These are phyloP conservation scores for Dynastes tityus DNA, from an alignment of 2,888 invertebrate species.

Conservation along the genomic window DNA sequence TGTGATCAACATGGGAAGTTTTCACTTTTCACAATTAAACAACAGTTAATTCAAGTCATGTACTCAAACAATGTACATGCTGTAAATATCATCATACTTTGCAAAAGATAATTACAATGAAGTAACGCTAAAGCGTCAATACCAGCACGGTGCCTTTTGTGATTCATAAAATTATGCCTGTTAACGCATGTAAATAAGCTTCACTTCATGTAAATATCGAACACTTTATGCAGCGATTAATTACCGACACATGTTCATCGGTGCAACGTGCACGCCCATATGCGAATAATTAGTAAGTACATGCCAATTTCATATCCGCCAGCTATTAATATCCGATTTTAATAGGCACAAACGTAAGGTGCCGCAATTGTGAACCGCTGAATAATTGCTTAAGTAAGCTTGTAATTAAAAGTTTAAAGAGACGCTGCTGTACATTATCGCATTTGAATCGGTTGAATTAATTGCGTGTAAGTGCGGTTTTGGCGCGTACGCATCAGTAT, in stretches of 20 bases:
- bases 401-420: not conserved
- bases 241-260: not conserved
- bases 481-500: not conserved
- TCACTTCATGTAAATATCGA: not conserved
- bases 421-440: not conserved
- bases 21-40: too few relatives aligned
- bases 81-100: too few relatives aligned
- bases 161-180: not conserved
- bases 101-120: too few relatives aligned
- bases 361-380: not conserved
- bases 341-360: slow-evolving; percentile 1
- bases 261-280: not conserved
- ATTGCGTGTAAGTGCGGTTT: not conserved
- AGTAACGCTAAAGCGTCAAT: too few relatives aligned
- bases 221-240: not conserved
- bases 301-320: not conserved
- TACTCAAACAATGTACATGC: too few relatives aligned
- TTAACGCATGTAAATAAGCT: not conserved
- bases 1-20: too few relatives aligned
- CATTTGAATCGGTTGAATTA: slow-evolving; percentile 2
- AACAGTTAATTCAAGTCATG: too few relatives aligned
- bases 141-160: not conserved
- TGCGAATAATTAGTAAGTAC: not conserved
- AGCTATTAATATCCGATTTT: not conserved
- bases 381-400: not conserved